Base-by-base conservation (phyloP, 2,797 vertebrate genomes). In the Coregonus suidteri region DNA sequence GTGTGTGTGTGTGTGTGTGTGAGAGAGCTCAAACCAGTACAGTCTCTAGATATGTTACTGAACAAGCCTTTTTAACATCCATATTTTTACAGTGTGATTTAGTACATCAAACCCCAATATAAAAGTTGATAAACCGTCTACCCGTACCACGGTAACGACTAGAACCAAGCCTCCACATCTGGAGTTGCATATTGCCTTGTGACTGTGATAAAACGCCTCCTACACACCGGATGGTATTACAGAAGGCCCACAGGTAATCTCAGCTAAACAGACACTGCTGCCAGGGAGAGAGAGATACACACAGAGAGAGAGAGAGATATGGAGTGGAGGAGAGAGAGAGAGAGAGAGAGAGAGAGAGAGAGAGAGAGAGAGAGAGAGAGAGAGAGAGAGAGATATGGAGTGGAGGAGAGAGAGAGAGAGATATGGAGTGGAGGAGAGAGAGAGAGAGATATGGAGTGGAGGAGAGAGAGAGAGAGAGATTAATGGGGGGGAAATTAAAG, bases 221-320 rank as follows among this genome's bases (percentile, higher is more conserved):
- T 82, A 85, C 83, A 82, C 74, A 66, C 64, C 15, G n/a, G 68
- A 76, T 79, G 81, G 77, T 87, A 81, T 86, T 84, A 75, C 31
- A 82, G 79, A 83, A 85, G 77, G 79, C 73, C 76, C 66, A 78
- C 31, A 76, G 74, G 77, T 82, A 82, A 89, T 80, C 72, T 84
- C 71, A 75, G 68, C 68, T 65, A 62, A 73, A 79, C 54, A 54
- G 41, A 54, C 64, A 52, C 65, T 78, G 37, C 74, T 71, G 78
- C 20, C 74, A 79, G 69, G 71, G 74, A 77, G 25, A 59, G n/a
- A 4, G 59, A 15, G n/a, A 20, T n/a, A 62, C 4, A 56, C 20
- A 59, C 34, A 34, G n/a, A 6, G 20, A 2, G 62, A 9, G 25
- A 25, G 25, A 25, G n/a, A 3, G 3, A 30, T 1, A 30, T 6